Base-by-base conservation (phyloP, 2,888 invertebrate species). In the Arrhopalites spinosus region DNA sequence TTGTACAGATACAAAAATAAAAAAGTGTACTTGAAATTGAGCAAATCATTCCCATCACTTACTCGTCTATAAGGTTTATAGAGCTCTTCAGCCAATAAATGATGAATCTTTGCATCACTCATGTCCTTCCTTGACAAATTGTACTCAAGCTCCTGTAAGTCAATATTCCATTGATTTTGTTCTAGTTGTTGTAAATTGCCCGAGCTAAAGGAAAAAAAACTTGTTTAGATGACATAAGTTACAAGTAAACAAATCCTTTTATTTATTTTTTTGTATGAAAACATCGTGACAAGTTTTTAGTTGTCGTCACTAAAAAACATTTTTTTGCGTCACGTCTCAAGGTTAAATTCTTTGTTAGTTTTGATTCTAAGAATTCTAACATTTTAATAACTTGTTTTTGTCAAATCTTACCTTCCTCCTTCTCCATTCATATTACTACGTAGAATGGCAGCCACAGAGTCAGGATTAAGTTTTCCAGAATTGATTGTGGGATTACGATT, bases 41-140 rank as follows among this genome's bases (percentile, higher is more conserved):
- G n/a, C n/a, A n/a, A n/a, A n/a, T n/a, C n/a, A 36, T 36, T 36
- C 36, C 36, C 11, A 36, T 36, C 15, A 23, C 53, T 71, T 83
- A 86, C 86, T 79, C 85, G 83, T 75, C 84, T 83, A 84, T 93
- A 92, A 11, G 96, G 94, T 86, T 94, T 94, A 86, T 92, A 92
- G 59, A 95, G 87, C 86, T 95, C 95, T 86, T 95, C 94, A 2
- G 94, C 93, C 59, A 96, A 88, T 63, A 97, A 88, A 86, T 96
- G 96, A 86, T 96, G 96, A 82, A 96, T 94, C 86, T 91, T 92
- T n/a, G 94, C 95, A 86, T 96, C 96, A 0, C 95, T 95, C 76
- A 95, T 87, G 87, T 96, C 96, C 86, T 95, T 95, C 85, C 92
- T 92, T 75, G 94, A 93, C 71, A 95, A 95, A 88, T 93, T 94